Base-by-base conservation (phyloP, 2,797 vertebrate genomes). In the Melopsittacus undulatus region DNA sequence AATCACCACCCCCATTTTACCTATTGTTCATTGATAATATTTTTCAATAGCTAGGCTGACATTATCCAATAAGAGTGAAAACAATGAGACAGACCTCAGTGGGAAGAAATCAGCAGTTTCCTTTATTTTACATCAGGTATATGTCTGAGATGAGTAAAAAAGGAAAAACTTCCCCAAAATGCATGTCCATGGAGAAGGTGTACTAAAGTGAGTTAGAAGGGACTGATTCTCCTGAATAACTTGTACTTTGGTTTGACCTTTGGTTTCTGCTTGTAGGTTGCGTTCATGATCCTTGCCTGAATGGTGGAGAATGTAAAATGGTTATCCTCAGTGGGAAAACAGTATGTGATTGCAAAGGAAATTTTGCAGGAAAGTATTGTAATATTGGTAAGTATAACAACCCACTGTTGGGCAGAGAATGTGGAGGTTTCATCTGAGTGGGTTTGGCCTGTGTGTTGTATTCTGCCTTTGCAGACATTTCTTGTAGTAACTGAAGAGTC, bases 281-380 rank as follows among this genome's bases (percentile, higher is more conserved):
- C 64, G 54, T 11, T n/a, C 95, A 73, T 16, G 98, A 98, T 96
- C 98, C 98, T 1, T 99, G 99, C 96, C 97, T 98, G 92, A 98
- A 99, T 16, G 98, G 98, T 3, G 98, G 98, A 56, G 95, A 97
- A 48, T 99, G 99, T 92, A 98, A 98, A 83, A 92, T 98, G 92
- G 97, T 99, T 68, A 66, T 89, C 27, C 76, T 93, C 95, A 98
- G 97, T 0, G 97, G 98, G n/a, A 96, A 97, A 92, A 97, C 93
- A 4, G 97, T 98, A 51, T 99, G 99, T 20, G 94, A 96, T 89
- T 99, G 99, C 93, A 98, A 97, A 42, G 62, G n/a, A 3, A 97
- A 96, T 84, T 98, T 93, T 43, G 91, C 93, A 1, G 99, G 99
- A 11, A 97, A 97, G 15, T 85, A 98, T 46, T 99, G 99, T 68